Conservation (phyloP, 2,797 vertebrate species). For the Lagocephalus sceleratus region DNA sequence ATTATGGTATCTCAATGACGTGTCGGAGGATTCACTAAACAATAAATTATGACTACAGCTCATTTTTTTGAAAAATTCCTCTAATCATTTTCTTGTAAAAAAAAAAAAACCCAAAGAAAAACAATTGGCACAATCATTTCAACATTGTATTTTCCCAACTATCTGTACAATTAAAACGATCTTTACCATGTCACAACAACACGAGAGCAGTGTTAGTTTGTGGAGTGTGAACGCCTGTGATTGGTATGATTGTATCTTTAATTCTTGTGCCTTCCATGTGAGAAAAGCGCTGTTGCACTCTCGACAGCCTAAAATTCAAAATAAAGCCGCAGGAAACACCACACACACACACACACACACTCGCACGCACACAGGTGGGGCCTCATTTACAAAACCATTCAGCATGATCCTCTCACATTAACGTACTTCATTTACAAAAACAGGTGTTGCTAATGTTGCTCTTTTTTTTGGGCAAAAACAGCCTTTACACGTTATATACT, state of each 20-base stretch:
- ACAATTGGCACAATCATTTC: constrained; percentile 72
- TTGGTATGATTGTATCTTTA: constrained; percentile 48
- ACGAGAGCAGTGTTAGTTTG: constrained; percentile 44
- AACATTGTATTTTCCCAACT: constrained; percentile 62
- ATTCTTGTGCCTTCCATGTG: constrained; percentile 24
- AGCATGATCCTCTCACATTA: too few relatives aligned
- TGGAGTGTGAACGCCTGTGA: constrained; percentile 54
- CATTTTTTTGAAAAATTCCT: constrained; percentile 55
- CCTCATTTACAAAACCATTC: constrained; percentile 42
- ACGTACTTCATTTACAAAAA: too few relatives aligned
- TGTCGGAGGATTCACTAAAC: constrained; percentile 52
- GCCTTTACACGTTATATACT: not conserved
- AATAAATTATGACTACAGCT: constrained; percentile 78
- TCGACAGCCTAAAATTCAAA: constrained; percentile 54
- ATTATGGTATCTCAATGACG: constrained; percentile 25
- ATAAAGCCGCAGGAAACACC: constrained; percentile 59
- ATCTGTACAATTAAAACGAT: constrained; percentile 70
- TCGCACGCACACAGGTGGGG: constrained; percentile 2
- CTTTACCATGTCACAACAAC: constrained; percentile 61
- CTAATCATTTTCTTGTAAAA: constrained; percentile 52
- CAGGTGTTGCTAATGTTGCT: too few relatives aligned
- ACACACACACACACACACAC: too few relatives aligned
- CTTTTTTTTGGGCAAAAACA: too few relatives aligned
- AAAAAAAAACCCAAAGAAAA: constrained; percentile 37
- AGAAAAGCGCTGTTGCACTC: constrained; percentile 42